These are phyloP conservation scores for Macropis europaea DNA, from an alignment of 2,888 invertebrate species.

Conservation along the genomic window DNA sequence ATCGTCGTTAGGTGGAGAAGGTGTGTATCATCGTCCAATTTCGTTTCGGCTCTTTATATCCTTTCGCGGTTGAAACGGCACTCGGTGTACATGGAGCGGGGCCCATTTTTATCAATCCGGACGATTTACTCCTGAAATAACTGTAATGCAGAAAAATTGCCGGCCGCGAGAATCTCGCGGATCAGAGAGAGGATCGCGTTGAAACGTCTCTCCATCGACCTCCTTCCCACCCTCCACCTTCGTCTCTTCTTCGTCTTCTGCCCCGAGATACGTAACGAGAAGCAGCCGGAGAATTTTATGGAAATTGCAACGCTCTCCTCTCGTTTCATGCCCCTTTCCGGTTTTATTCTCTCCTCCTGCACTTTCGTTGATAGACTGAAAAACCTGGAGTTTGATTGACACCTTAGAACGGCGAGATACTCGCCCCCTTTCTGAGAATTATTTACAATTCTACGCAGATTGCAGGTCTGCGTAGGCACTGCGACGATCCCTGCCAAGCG, in stretches of 20 bases:
- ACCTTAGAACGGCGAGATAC: too few species aligned
- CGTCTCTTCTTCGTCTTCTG: neutral
- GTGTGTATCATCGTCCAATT: constrained; percentile 50
- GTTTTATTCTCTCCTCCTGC: neutral
- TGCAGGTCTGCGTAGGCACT: too few species aligned
- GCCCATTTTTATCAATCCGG: constrained; percentile 64
- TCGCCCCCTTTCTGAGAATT: too few species aligned
- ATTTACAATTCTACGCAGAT: too few species aligned
- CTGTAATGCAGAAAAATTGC: constrained; percentile 60
- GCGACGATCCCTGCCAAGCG: too few species aligned
- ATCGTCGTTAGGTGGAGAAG: constrained; percentile 33
- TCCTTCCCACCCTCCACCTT: neutral
- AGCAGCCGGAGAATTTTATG: neutral
- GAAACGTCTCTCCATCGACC: constrained; percentile 29
- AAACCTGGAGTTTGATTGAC: too few species aligned
- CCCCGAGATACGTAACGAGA: constrained; percentile 11
- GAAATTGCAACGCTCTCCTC: constrained; percentile 8
- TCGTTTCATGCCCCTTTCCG: neutral
- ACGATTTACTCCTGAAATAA: constrained; percentile 60
- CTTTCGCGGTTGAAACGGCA: neutral
- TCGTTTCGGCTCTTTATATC: constrained; percentile 31
- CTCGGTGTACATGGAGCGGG: constrained; percentile 6
- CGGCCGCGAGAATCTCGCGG: constrained; percentile 23
- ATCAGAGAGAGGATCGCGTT: constrained; percentile 1
- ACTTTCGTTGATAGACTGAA: too few species aligned